A percentile compares a stretch with the other conserved stretches of the same genome.
Evolutionary conservation across 2,797 vertebrate species (phyloP).

Genomic region (Pseudomugil gertrudae): DNA sequence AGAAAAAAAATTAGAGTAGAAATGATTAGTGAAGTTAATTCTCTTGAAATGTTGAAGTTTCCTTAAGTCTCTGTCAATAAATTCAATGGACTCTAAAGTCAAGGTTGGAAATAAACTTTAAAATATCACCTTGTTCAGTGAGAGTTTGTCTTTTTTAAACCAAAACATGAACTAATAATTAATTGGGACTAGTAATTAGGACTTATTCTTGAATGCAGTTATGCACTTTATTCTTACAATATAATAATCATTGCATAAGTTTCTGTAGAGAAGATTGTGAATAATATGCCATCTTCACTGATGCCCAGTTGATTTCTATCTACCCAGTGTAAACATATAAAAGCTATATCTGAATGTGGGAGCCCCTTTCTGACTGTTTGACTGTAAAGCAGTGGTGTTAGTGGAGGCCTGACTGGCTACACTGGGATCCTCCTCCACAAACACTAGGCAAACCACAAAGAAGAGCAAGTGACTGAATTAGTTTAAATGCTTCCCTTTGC

Average conservation of each 20-base stretch:
- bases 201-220: background rate
- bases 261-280: background rate
- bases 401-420: slow-evolving; percentile 48
- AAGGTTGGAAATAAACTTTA: background rate
- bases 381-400: slow-evolving; percentile 59
- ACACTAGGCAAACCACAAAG: slow-evolving; percentile 62
- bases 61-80: background rate
- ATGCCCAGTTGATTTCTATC: slow-evolving; percentile 56
- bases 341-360: slow-evolving; percentile 67
- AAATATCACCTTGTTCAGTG: background rate
- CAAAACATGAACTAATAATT: background rate
- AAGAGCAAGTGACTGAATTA: slow-evolving; percentile 62
- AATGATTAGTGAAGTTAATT: background rate
- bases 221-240: slow-evolving; percentile 7
- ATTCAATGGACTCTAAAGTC: background rate
- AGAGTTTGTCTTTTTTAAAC: background rate
- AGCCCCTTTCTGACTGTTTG: slow-evolving; percentile 51
- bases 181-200: background rate
- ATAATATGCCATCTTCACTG: slow-evolving; percentile 6
- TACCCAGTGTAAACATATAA: slow-evolving; percentile 61
- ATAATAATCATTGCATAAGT: background rate
- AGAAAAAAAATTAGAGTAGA: background rate
- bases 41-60: background rate
- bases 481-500: slow-evolving; percentile 58
- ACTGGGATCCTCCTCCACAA: slow-evolving; percentile 64